Percentiles rank a stretch among this genome's conserved stretches.
phyloP scores from a whole-genome alignment of 2,797 vertebrate species.

The Triplophysa bombifrons region DNA sequence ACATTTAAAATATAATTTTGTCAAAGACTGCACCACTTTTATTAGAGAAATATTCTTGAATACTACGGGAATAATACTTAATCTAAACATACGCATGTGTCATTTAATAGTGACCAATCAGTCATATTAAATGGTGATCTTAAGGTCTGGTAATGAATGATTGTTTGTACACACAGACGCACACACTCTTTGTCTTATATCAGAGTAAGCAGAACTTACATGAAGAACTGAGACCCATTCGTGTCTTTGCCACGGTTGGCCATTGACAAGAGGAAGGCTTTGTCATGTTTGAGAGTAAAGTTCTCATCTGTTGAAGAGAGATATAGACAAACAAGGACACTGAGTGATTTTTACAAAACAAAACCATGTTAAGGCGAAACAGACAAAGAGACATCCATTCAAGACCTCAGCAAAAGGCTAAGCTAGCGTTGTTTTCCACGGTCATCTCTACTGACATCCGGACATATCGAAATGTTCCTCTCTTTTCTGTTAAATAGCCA shows the following conservation, averaged over 20 bases:
- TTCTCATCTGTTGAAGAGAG: constrained; percentile 90
- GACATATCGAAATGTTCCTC: neutral
- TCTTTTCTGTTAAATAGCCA: neutral
- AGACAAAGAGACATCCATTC: constrained; percentile 29
- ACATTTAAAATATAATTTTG: no score
- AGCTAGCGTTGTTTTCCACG: neutral
- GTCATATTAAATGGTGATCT: constrained; percentile 55
- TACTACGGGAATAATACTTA: neutral
- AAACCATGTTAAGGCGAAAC: constrained; percentile 12
- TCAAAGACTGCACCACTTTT: neutral
- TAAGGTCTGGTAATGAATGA: constrained; percentile 52
- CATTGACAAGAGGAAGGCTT: constrained; percentile 99
- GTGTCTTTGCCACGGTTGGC: constrained; percentile 99
- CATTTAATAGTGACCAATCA: constrained; percentile 54
- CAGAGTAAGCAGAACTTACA: constrained; percentile 83
- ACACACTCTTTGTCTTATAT: neutral
- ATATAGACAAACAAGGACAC: constrained; percentile 48
- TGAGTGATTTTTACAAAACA: constrained; percentile 33
- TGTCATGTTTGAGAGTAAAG: constrained; percentile 99
- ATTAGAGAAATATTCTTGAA: constrained; percentile 14
- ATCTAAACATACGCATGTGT: constrained; percentile 22
- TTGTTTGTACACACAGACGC: constrained; percentile 58
- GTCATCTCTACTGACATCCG: neutral
- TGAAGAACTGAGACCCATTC: constrained; percentile 99
- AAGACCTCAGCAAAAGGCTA: neutral